Percentiles rank a stretch among this genome's conserved stretches.
Evolutionary conservation across 2,797 vertebrate genomes (phyloP).

Genomic region (Kryptopterus vitreolus): DNA sequence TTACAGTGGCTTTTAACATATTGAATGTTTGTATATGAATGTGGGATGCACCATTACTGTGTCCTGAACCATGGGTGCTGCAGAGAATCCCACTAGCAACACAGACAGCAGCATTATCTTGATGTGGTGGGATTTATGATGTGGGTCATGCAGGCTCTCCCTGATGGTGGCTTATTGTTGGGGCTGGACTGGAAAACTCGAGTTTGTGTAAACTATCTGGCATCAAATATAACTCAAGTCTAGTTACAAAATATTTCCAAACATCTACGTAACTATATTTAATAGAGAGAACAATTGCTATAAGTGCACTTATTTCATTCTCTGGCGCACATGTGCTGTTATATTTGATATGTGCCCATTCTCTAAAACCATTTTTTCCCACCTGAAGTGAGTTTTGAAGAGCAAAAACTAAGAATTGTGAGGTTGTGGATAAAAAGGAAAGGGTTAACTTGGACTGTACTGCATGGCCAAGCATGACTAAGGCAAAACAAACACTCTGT

Average conservation of each 20-base stretch:
- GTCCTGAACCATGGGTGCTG: background rate
- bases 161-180: conserved; percentile 24
- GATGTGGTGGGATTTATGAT: conserved; percentile 40
- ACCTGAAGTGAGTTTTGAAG: background rate
- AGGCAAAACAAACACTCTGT: conserved; percentile 67
- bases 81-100: background rate
- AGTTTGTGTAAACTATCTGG: conserved; percentile 33
- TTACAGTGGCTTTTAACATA: conserved; percentile 18
- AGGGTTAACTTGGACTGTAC: conserved; percentile 46
- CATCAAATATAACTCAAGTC: background rate
- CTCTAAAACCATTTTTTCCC: background rate
- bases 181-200: conserved; percentile 22
- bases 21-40: background rate
- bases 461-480: conserved; percentile 40
- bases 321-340: background rate
- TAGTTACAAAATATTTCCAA: background rate
- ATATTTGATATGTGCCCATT: background rate
- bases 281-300: background rate
- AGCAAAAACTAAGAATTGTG: background rate
- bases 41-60: conserved; percentile 2
- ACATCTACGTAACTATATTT: background rate
- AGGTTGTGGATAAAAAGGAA: conserved; percentile 26
- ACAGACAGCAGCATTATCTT: conserved; percentile 13
- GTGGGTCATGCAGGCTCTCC: conserved; percentile 24
- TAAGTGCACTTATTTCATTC: background rate